Conservation (phyloP, 2,113 vertebrate genomes). For the Enhydra lutris region DNA sequence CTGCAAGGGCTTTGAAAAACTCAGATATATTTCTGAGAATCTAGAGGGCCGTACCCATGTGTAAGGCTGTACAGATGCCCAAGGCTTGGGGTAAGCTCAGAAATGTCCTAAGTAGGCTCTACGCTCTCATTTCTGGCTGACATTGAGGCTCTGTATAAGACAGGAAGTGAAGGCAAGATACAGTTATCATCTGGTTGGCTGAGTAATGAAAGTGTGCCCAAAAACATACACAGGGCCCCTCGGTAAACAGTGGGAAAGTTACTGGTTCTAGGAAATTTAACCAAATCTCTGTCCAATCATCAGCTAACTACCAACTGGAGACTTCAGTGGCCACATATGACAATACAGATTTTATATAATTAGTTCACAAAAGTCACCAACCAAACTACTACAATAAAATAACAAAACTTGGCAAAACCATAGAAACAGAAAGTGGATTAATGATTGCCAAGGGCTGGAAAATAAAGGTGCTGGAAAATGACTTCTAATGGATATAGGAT, state of each 20-base stretch:
- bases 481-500: not conserved
- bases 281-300: not conserved
- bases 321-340: not conserved
- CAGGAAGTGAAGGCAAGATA: not conserved
- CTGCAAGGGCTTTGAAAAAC: not conserved
- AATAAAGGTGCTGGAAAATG: not conserved
- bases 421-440: not conserved
- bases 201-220: not conserved
- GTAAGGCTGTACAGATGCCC: not conserved
- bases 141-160: not conserved
- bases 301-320: not conserved
- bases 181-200: not conserved
- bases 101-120: not conserved
- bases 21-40: not conserved
- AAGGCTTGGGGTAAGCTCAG: not conserved
- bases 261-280: not conserved
- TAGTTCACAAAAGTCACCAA: not conserved
- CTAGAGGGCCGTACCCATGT: not conserved
- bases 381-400: not conserved
- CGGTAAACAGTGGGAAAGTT: not conserved
- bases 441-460: not conserved
- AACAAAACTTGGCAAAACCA: not conserved
- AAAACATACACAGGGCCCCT: not conserved
- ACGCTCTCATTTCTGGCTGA: not conserved
- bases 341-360: not conserved